Conservation (phyloP, 2,888 invertebrate genomes). For the Hedychridium roseum region DNA sequence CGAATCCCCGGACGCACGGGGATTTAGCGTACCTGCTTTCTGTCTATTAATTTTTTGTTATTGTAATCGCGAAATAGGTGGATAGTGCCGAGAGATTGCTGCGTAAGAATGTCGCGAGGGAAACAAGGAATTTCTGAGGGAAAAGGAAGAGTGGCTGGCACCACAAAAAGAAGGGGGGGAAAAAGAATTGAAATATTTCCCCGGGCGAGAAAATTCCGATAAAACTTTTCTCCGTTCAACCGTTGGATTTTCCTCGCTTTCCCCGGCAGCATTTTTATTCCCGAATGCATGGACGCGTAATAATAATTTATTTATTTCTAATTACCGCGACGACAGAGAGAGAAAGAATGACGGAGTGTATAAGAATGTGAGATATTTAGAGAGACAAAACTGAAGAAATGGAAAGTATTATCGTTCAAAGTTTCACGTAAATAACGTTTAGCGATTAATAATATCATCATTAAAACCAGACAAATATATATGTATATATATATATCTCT, state of each 20-base stretch:
- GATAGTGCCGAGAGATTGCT: too few species aligned
- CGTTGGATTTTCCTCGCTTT: too few species aligned
- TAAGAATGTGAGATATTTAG: too few species aligned
- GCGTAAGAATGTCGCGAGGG: too few species aligned
- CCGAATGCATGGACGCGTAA: conserved; percentile 16
- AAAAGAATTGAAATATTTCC: too few species aligned
- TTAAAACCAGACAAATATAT: conserved; percentile 14
- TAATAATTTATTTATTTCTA: conserved; percentile 35
- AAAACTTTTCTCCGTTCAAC: too few species aligned
- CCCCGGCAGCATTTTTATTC: conserved; percentile 9
- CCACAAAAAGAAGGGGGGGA: too few species aligned
- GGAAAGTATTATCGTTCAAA: conserved; percentile 46
- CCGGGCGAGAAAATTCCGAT: too few species aligned
- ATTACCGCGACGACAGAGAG: conserved; percentile 21
- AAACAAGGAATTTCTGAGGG: too few species aligned
- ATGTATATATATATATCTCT: conserved; percentile 12
- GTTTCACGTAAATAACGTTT: conserved; percentile 40
- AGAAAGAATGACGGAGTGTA: conserved; percentile 11
- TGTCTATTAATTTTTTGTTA: conserved; percentile 35
- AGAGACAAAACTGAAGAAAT: conserved; percentile 37
- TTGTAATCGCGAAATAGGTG: too few species aligned
- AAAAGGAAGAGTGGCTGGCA: too few species aligned
- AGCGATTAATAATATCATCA: conserved; percentile 27
- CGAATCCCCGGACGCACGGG: too few species aligned
- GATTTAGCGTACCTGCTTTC: conserved; percentile 42